phyloP scores from a whole-genome alignment of 2,888 invertebrate genomes.

The Selenia dentaria region DNA sequence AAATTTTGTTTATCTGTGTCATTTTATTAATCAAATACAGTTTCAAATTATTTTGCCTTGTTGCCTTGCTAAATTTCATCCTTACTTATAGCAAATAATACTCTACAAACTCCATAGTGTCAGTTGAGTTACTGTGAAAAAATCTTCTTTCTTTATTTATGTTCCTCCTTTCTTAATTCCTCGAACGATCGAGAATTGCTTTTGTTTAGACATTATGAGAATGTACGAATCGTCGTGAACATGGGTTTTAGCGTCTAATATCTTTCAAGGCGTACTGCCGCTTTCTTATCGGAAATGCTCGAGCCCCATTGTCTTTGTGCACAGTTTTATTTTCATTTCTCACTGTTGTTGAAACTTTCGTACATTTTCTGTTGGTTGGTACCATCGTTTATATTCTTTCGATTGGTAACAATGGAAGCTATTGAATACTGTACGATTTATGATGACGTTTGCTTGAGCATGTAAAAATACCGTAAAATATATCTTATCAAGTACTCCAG shows the following conservation, averaged over 20 bases:
- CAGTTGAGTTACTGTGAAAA: no score
- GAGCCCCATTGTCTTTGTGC: conserved; percentile 36
- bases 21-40: no score
- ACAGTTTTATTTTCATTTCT: conserved; percentile 34
- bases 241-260: conserved; percentile 55
- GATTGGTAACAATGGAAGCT: no score
- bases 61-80: no score
- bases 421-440: no score
- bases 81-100: no score
- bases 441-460: no score
- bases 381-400: not conserved
- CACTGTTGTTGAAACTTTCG: conserved; percentile 29
- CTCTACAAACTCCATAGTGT: no score
- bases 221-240: conserved; percentile 64
- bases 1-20: no score
- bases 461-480: no score
- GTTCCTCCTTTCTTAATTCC: conserved; percentile 49
- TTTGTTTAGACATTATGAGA: conserved; percentile 72
- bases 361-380: conserved; percentile 9
- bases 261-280: conserved; percentile 44
- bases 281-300: conserved; percentile 55
- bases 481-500: no score
- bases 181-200: conserved; percentile 53
- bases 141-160: conserved; percentile 1
- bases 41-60: no score